Base-by-base conservation (phyloP, 2,888 invertebrate species). In the Ganaspis brasiliensis region DNA sequence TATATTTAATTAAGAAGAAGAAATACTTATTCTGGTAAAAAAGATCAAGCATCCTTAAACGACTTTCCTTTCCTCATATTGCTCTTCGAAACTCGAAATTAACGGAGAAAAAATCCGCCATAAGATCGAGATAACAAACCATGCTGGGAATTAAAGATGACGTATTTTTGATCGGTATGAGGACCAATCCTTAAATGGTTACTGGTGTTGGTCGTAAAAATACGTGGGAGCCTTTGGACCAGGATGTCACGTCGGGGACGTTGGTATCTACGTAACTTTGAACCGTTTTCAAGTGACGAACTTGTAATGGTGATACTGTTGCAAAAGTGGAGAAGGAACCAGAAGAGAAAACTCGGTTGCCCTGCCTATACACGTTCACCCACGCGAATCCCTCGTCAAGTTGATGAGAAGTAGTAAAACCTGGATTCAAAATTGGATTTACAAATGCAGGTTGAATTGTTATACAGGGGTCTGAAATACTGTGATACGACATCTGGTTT, bases 201-300 rank as follows among this genome's bases (percentile, higher is more conserved):
- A 72, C 21, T 55, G 26, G 12, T 5, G 14, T 14, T 56, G 37
- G 37, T 55, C 37, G 56, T 40, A 56, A 72, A 72, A 72, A 57
- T 72, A 72, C 72, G 72, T 72, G 72, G 72, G 72, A 72, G 72
- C 72, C 40, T 19, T 72, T 57, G 56, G 37, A 67, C 72, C 37
- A 57, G 35, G 72, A 72, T 72, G 56, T 72, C 37, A 35, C 72
- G 19, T 72, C 37, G 31, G 56, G 19, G 12, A 12, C 19, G 56
- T 12, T 31, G 14, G 10, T 40, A 26, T 49, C 45, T 67, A 35
- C 55, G 72, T 67, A 45, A 67, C n/a, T 45, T 67, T 21, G 45
- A 45, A 67, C 40, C 4, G 16, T 45, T 26, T 45, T 21, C 45
- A 24, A 67, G 16, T 40, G n/a, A 24, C 45, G 21, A 21, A 35